Conservation (phyloP, 2,113 vertebrate species). For the Amblyornis subalaris region DNA sequence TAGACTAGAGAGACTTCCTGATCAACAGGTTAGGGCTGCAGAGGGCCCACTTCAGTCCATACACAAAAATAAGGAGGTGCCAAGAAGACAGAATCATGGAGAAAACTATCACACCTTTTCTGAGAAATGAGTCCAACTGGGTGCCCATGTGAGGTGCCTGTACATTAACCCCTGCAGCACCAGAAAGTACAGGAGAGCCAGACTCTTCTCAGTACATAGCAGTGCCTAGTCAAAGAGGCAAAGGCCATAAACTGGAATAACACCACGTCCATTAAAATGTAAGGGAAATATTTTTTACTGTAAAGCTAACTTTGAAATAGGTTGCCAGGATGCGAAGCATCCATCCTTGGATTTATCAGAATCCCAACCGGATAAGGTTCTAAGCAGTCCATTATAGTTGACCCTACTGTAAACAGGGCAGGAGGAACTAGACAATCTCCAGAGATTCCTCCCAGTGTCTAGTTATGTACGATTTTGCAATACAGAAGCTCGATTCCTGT, state of each 20-base stretch:
- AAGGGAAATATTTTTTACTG: background rate
- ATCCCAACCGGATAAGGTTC: background rate
- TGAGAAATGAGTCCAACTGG: background rate
- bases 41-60: background rate
- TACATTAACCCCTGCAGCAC: background rate
- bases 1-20: background rate
- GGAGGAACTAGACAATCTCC: background rate
- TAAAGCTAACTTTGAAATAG: background rate
- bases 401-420: background rate
- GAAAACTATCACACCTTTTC: background rate
- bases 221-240: background rate
- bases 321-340: background rate
- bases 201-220: background rate
- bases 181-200: background rate
- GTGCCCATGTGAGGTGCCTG: background rate
- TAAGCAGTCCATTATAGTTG: background rate
- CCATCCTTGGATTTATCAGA: background rate
- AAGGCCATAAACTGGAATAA: background rate
- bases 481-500: background rate
- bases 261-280: background rate
- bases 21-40: background rate
- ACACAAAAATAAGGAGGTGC: background rate
- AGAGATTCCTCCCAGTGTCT: background rate
- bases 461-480: background rate
- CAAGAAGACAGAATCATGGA: background rate